Evolutionary conservation across 2,888 invertebrate genomes (phyloP), one percentile per base, ranked within the genome.

Genomic region (Clepsis dumicolana): DNA sequence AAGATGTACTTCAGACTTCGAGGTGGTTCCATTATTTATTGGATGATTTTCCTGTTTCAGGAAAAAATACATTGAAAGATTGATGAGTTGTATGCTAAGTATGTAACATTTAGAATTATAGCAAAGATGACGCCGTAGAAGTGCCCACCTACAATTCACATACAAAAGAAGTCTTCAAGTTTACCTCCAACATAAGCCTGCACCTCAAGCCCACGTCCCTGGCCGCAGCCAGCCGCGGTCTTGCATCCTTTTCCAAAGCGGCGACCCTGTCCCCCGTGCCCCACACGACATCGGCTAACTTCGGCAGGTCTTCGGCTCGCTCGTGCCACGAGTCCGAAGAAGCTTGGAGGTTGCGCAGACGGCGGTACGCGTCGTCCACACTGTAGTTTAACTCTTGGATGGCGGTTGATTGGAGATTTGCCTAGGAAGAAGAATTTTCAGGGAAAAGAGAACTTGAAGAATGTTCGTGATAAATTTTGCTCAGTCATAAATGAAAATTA

Each of bases 261-360:
- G 89, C 89, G 0, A 95, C 91, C 0, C 88, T 80, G 8, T 94
- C 94, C 2, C 93, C 87, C 18, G 94, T 87, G 18, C 83, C 85
- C 80, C 94, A 91, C 61, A 95, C 93, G 0, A 85, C 82, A 50
- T 90, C 89, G 0, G 94, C 90, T 18, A 94, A 84, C 4, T 84
- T 84, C 4, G 89, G 85, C 18, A 95, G 79, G 61, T 94, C 94
- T 0, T 89, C 89, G 0, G 93, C 88, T 56, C 87, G 89, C 24
- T 80, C 79, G 75, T 84, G 91, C 91, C 84, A 94, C 56, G 72
- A 79, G 65, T 77, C 88, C n/a, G 83, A 84, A 16, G 70, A 82
- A 24, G 74, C 73, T 62, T 75, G 83, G 1, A 91, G 71, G 24
- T 73, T 74, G n/a, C 73, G 78, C 2, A 92, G 72, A 0, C 89